Evolutionary conservation across 2,888 invertebrate genomes (phyloP), one percentile per base, ranked within the genome.

Genomic region (Drosophila neotestacea): DNA sequence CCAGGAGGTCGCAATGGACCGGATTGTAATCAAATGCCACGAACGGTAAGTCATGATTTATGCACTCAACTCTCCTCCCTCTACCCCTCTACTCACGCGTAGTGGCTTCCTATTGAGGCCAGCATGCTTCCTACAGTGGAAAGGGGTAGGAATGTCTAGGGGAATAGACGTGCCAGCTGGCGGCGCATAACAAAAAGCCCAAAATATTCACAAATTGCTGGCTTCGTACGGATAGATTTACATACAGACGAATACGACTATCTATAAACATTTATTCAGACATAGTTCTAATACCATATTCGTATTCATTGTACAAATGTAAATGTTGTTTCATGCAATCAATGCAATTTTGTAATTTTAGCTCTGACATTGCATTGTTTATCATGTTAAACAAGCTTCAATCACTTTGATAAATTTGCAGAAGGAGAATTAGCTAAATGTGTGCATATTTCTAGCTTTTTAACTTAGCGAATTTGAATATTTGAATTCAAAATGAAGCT

Each of bases 1-100:
- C 95, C 95, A 13, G 94, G 94, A 78, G 96, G 96, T 62, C 95
- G 94, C 90, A 94, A 95, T 70, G 96, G 95, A 59, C 94, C 95
- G 59, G 95, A 95, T 92, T 96, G 96, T 91, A 94, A 94, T 85
- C 94, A 94, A 86, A 94, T 95, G 28, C 93, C 94, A 69, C 93
- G 94, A 93, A 94, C 95, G 91, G 95, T 96, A 93, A 94, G 93
- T 93, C 82, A 87, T 91, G 88, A 91, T 91, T 91, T 91, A 91
- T 90, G 91, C 88, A 90, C 74, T 73, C 69, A 30, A 50, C 66
- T 50, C 38, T 46, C 41, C 36, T 7, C 38, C 28, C 13, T 4
- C 16, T 6, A 5, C 46, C 4, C 34, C 4, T 5, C 13, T 4
- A 28, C n/a, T 9, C 16, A 9, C 47, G 39, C 11, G 48, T 46